Percentiles rank a stretch among this genome's conserved stretches.
phyloP scores from a whole-genome alignment of 2,888 invertebrate species.

The Oegoconia quadripuncta region DNA sequence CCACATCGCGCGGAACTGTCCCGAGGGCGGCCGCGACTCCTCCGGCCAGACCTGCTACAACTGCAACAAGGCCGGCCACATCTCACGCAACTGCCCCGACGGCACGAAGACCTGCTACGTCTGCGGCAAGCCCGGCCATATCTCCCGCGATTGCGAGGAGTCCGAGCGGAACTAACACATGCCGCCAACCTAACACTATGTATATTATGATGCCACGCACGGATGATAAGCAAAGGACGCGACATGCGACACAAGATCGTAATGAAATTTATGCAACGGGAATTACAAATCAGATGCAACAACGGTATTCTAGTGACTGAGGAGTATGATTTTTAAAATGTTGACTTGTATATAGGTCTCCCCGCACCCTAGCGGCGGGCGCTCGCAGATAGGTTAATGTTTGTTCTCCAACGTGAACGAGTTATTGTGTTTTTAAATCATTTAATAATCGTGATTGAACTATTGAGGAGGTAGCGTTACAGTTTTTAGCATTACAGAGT shows the following conservation, averaged over 20 bases:
- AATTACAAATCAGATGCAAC: constrained; percentile 69
- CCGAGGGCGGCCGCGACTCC: constrained; percentile 84
- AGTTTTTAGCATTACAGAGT: constrained; percentile 80
- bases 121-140: constrained; percentile 94
- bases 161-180: constrained; percentile 82
- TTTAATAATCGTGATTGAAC: constrained; percentile 77
- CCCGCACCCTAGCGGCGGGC: constrained; percentile 27
- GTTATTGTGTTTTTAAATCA: constrained; percentile 78
- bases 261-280: constrained; percentile 67
- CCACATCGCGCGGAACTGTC: constrained; percentile 93
- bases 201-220: constrained; percentile 75
- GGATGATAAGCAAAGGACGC: constrained; percentile 77
- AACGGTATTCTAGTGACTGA: constrained; percentile 51
- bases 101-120: constrained; percentile 94
- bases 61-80: constrained; percentile 96
- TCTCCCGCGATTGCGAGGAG: constrained; percentile 94
- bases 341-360: constrained; percentile 74
- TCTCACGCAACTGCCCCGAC: constrained; percentile 91
- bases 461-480: constrained; percentile 77
- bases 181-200: constrained; percentile 45
- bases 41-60: constrained; percentile 93
- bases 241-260: constrained; percentile 59
- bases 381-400: constrained; percentile 61
- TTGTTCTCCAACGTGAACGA: constrained; percentile 74
- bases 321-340: constrained; percentile 66